These are phyloP conservation scores for Sthenelais limicola DNA, from an alignment of 2,888 invertebrate species.

Conservation along the genomic window DNA sequence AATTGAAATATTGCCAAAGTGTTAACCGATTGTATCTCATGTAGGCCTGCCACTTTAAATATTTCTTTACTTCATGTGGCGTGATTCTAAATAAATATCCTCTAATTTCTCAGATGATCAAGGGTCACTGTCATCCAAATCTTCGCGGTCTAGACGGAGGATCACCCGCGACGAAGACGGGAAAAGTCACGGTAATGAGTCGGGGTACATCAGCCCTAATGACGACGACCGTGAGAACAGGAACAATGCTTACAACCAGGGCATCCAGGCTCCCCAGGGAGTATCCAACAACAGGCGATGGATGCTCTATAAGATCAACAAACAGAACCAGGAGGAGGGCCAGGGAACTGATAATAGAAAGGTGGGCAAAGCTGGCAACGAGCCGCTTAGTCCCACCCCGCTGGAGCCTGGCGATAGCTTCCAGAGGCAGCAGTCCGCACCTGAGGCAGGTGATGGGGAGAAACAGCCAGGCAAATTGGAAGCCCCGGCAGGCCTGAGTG, in stretches of 20 bases:
- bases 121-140: conserved; percentile 30
- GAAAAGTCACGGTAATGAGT: conserved; percentile 35
- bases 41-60: too few relatives aligned
- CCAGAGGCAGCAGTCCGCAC: neutral
- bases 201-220: conserved; percentile 35
- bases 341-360: neutral
- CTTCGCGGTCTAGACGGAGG: conserved; percentile 30
- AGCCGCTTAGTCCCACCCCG: neutral
- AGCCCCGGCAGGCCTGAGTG: conserved; percentile 77
- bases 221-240: conserved; percentile 27
- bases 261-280: conserved; percentile 16
- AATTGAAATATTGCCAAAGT: too few relatives aligned
- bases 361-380: neutral
- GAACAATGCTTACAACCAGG: conserved; percentile 28
- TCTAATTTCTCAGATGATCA: conserved; percentile 43
- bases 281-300: conserved; percentile 51
- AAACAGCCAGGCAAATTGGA: neutral
- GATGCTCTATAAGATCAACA: conserved; percentile 54
- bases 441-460: neutral
- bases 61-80: too few relatives aligned
- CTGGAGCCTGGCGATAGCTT: neutral
- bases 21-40: too few relatives aligned
- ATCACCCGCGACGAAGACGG: conserved; percentile 44
- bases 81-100: too few relatives aligned
- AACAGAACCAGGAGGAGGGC: conserved; percentile 33